These are phyloP conservation scores for Seira sanloemensis DNA, from an alignment of 2,888 invertebrate genomes.

Conservation along the genomic window DNA sequence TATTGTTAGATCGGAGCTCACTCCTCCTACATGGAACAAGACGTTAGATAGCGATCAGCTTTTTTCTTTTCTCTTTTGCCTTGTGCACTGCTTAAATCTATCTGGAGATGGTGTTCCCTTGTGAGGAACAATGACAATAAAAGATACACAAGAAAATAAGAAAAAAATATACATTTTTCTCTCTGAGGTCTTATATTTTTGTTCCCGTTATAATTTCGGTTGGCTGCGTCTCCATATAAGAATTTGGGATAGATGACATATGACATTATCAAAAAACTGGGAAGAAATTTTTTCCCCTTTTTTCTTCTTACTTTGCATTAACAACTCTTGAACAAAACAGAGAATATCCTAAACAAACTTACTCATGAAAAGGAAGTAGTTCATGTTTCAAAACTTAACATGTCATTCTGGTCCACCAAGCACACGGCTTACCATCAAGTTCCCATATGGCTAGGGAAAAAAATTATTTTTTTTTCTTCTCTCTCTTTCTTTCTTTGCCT, in stretches of 20 bases:
- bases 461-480: constrained; percentile 21
- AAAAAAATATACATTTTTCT: constrained; percentile 6
- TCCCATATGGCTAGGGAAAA: background rate
- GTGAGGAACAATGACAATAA: constrained; percentile 10
- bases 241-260: constrained; percentile 15
- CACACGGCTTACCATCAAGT: constrained; percentile 9
- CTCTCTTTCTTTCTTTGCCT: background rate
- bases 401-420: constrained; percentile 55
- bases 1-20: constrained; percentile 1
- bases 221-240: constrained; percentile 7
- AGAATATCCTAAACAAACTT: constrained; percentile 18
- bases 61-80: too few species aligned
- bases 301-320: constrained; percentile 11
- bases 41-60: background rate
- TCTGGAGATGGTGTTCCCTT: background rate
- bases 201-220: background rate
- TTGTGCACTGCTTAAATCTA: background rate
- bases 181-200: background rate
- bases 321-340: background rate
- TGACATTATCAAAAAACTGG: constrained; percentile 17
- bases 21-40: background rate
- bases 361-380: constrained; percentile 14
- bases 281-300: background rate
- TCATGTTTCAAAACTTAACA: constrained; percentile 25
- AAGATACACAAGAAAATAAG: constrained; percentile 8